phyloP scores from a whole-genome alignment of 2,888 invertebrate species.

The Phyto melanocephala region DNA sequence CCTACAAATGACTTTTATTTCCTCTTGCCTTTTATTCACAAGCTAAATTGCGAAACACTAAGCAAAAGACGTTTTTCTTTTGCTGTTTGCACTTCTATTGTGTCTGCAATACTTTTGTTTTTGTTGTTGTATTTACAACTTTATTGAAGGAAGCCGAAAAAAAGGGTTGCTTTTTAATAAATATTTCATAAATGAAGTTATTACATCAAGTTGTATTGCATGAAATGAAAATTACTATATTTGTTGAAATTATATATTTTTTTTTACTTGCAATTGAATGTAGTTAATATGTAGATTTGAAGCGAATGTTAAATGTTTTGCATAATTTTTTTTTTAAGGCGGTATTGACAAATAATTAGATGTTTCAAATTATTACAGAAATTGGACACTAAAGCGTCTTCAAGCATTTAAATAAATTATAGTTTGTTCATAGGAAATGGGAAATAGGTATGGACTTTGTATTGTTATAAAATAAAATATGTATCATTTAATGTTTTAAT shows the following conservation, averaged over 20 bases:
- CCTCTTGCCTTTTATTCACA: conserved; percentile 28
- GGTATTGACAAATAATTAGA: conserved; percentile 31
- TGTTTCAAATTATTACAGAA: conserved; percentile 21
- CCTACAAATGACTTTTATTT: conserved; percentile 58
- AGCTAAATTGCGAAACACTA: conserved; percentile 45
- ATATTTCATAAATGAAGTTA: conserved; percentile 63
- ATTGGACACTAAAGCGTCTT: conserved; percentile 17
- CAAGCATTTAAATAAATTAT: conserved; percentile 36
- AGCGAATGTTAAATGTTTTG: conserved; percentile 7
- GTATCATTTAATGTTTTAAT: too few relatives aligned
- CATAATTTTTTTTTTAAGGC: conserved; percentile 47
- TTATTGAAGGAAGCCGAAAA: background rate
- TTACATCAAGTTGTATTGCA: conserved; percentile 60
- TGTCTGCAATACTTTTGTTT: conserved; percentile 47
- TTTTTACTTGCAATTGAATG: conserved; percentile 11
- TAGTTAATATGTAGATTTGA: background rate
- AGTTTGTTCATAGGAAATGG: background rate
- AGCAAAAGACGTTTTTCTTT: conserved; percentile 33
- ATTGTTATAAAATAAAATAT: too few relatives aligned
- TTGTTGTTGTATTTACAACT: background rate
- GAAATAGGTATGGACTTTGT: too few relatives aligned
- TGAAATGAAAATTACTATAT: conserved; percentile 60
- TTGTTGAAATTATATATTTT: background rate
- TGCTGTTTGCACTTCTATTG: conserved; percentile 47
- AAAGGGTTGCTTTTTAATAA: conserved; percentile 24